Base-by-base conservation (phyloP, 2,797 vertebrate species). In the Anas georgica region DNA sequence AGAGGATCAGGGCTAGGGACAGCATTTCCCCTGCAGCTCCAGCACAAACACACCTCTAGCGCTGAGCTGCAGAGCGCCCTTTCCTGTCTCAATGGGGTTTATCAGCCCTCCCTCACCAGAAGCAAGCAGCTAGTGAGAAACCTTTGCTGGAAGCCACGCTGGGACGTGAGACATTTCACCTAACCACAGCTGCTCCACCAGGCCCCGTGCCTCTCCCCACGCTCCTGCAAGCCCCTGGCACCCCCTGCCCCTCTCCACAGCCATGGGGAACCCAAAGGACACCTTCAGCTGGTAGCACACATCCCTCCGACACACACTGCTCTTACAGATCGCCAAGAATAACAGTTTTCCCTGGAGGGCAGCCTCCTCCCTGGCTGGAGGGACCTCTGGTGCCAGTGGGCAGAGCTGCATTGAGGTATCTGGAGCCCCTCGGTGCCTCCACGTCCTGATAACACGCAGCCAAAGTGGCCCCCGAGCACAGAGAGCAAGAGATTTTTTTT, bases 331-430 rank as follows among this genome's bases (percentile, higher is more conserved):
- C 6, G 10, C 41, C 50, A 3, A 18, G 41, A 31, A 52, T 39
- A 29, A 28, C 9, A 29, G 29, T 0, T 9, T 26, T 18, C 7
- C 35, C 46, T 1, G 1, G 39, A n/a, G 52, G n/a, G 0, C 7
- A 64, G 33, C 8, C 50, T 43, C 18, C 37, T 62, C 4, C 31
- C 29, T 3, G 1, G 7, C 28, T 22, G 8, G 28, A 35, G 45
- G 3, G 0, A 20, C 1, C 3, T 7, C 37, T 9, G 33, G 2
- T 3, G 29, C 67, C 29, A 2, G 0, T 1, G 37, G 59, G 15
- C 33, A 41, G 29, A 67, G 66, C 26, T 17, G 13, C 6, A 3
- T 20, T 9, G 15, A 1, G 16, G 20, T 33, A 21, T 4, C 2
- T 0, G 21, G 14, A n/a, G 18, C 6, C n/a, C n/a, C 35, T 41